phyloP scores from a whole-genome alignment of 2,888 invertebrate genomes.

The Rotaria magnacalcarata region DNA sequence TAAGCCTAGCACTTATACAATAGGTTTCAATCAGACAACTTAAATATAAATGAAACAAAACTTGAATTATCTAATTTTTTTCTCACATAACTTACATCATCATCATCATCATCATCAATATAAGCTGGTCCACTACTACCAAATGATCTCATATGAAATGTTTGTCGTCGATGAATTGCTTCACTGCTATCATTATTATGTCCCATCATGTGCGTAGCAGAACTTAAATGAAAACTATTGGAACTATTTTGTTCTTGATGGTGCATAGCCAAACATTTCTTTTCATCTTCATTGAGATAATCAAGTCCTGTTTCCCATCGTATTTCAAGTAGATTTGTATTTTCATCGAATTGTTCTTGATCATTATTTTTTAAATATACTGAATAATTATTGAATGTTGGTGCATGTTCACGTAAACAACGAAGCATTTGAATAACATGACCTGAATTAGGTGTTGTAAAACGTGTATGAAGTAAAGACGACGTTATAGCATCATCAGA shows the following conservation, averaged over 20 bases:
- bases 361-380: background rate
- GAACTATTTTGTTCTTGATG: background rate
- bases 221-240: slow-evolving; percentile 1
- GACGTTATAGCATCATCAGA: background rate
- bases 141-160: background rate
- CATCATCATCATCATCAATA: slow-evolving; percentile 35
- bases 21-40: too few species aligned
- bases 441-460: slow-evolving; percentile 11
- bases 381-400: slow-evolving; percentile 16
- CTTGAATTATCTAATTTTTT: too few species aligned
- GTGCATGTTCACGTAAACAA: slow-evolving; percentile 29
- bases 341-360: background rate
- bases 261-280: slow-evolving; percentile 12
- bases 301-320: slow-evolving; percentile 9
- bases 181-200: background rate
- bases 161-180: background rate
- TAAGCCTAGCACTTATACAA: too few species aligned
- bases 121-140: background rate
- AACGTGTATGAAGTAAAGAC: background rate
- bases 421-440: background rate
- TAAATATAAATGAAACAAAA: too few species aligned
- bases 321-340: slow-evolving; percentile 19
- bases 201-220: background rate
- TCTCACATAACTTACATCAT: background rate
- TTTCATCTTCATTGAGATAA: slow-evolving; percentile 15